Base-by-base conservation (phyloP, 2,888 invertebrate genomes). In the Cheilosia urbana region DNA sequence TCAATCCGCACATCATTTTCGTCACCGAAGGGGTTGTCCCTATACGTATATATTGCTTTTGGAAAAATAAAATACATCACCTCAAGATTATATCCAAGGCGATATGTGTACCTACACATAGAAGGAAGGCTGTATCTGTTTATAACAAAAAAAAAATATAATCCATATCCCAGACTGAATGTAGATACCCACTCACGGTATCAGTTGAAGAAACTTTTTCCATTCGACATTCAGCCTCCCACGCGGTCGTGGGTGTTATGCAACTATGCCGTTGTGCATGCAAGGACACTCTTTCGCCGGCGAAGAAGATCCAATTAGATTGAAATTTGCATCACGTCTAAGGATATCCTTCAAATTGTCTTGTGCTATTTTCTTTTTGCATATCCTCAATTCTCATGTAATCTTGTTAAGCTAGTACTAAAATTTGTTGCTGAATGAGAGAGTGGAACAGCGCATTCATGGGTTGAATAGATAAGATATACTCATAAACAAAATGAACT, bases 331-430 rank as follows among this genome's bases (percentile, higher is more conserved):
- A 65, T 51, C 65, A 65, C 65, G 65, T 51, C 37, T 21, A 40
- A 11, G 51, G 21, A 24, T 37, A 51, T 65, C 65, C 65, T 65
- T 49, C 4, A 69, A 62, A 68, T 30, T 62, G 45, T 55, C 37
- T 37, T 58, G 42, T 7, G 53, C 53, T 34, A 45, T 68, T 62
- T 57, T 34, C 3, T 11, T 37, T 37, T 37, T 37, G 37, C 11
- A 13, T 37, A 4, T 37, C 4, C 2, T 4, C 24, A 42, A 30
- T 60, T 24, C 17, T 45, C 21, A 60, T 57, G 7, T 55, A 77
- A 77, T 69, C 60, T 21, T 34, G 58, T 76, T 55, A 55, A 62
- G 9, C 69, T 47, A 55, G 45, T 69, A 17, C 42, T 42, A 53
- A 76, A 76, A 68, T 53, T 45, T 60, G 58, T 68, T 51, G 51